Base-by-base conservation (phyloP, 1,140 invertebrate genomes). In the Megalonaias nervosa region DNA sequence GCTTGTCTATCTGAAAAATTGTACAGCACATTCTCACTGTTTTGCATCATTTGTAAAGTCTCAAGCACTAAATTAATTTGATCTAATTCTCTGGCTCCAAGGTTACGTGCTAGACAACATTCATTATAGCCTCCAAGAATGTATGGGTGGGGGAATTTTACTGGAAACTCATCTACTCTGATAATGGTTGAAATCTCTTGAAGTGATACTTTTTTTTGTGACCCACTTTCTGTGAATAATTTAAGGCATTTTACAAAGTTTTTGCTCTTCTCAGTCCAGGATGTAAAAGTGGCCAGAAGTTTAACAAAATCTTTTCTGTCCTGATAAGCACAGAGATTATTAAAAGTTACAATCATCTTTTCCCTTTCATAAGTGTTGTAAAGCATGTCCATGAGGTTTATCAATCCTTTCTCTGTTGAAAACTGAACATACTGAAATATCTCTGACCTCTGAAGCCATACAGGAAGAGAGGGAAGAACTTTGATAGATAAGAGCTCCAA, bases 391-490 rank as follows among this genome's bases (percentile, higher is more conserved):
- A 74, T 17, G 14, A 74, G 21, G 15, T 21, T 31, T 1, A 74
- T 58, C 13, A 74, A n/a, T 48, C 62, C n/a, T 19, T 65, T 58
- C 19, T 31, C 5, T 13, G 61, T 21, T 57, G 71, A 64, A 21
- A 13, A 56, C 19, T 31, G 58, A 17, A 74, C 23, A 59, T 66
- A 57, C n/a, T 0, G 11, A 3, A 66, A 57, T 0, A 66, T 13
- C 6, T 23, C 48, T 3, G 17, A 14, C 19, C 3, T 12, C 3
- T 48, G 64, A 16, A 74, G 21, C 71, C 71, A 74, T 1, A 66
- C 48, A 57, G 71, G 71, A 19, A 74, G 48, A 14, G 23, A 48
- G 21, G 16, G 17, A n/a, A 74, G 14, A 3, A 74, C 64, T 15
- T 13, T 66, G 9, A 74, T 64, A 57, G 5, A 3, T 64, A 74